Base-by-base conservation (phyloP, 2,797 vertebrate species). In the Peromyscus eremicus region DNA sequence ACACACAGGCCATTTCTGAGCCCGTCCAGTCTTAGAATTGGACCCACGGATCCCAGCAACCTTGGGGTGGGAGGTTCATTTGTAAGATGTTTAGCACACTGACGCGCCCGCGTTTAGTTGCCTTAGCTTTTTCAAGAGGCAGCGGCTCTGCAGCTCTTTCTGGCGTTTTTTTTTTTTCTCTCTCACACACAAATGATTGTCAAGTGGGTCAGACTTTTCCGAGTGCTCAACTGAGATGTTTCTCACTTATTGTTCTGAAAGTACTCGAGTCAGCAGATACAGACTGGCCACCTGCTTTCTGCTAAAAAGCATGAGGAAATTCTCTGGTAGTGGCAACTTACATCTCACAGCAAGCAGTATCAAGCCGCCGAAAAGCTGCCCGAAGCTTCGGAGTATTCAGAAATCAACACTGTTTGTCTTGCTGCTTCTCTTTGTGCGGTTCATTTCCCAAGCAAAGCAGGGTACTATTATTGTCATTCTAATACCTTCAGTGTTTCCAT, bases 251-350 rank as follows among this genome's bases (percentile, higher is more conserved):
- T 21, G 14, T 71, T 94, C n/a, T 80, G 21, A 46, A 83, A 97
- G 82, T 90, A 87, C 27, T 93, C 17, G 62, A 84, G 64, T 91
- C 64, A 93, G 75, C 23, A 66, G n/a, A 92, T 40, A 34, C 6
- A 34, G n/a, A 85, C 60, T 57, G 23, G 29, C 25, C 55, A 34
- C 49, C 70, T 95, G 21, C 73, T 94, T 80, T 92, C 88, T 90
- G 77, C 88, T 90, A 81, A 40, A 96, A 93, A 71, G n/a, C 16
- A 89, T n/a, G 21, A 94, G 25, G 23, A 96, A 97, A 80, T 60
- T 91, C 87, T 89, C 88, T 52, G 2, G 5, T 71, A 77, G 60
- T 66, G 82, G n/a, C 46, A 46, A n/a, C 29, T 70, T 92, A 52
- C 62, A 73, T 89, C 62, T 60, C 27, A 5, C 5, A 89, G 37